Evolutionary conservation across 2,888 invertebrate genomes (phyloP).

Genomic region (Alitta virens): DNA sequence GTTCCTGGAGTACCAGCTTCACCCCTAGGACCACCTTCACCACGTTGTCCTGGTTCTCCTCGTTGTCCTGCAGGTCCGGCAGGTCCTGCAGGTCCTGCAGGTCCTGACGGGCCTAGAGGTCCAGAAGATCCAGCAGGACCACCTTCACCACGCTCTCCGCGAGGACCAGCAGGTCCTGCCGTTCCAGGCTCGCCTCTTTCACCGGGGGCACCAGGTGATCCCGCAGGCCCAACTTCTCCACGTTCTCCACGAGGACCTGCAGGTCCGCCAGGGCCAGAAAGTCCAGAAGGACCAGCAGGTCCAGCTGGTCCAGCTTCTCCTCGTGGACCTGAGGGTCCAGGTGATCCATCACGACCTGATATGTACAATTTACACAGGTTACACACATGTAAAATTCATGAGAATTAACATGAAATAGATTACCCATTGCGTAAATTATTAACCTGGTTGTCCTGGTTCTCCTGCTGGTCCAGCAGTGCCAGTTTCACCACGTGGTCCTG

Average conservation of each 20-base stretch:
- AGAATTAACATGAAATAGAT: background rate
- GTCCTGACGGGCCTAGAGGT: conserved; percentile 7
- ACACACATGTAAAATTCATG: background rate
- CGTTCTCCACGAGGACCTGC: conserved; percentile 7
- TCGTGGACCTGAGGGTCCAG: conserved; percentile 16
- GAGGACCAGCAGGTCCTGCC: conserved; percentile 8
- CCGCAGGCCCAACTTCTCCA: conserved; percentile 12
- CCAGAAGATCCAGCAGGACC: conserved; percentile 23
- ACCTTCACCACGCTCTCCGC: conserved; percentile 5
- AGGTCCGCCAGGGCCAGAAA: conserved; percentile 19
- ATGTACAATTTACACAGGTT: background rate
- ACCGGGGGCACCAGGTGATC: conserved; percentile 10
- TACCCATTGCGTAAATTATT: background rate
- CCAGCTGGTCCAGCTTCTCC: conserved; percentile 14
- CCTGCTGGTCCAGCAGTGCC: conserved; percentile 21
- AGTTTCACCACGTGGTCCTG: conserved; percentile 16
- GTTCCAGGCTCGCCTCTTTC: conserved; percentile 8
- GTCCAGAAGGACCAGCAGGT: conserved; percentile 3
- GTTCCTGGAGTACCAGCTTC: conserved; percentile 24
- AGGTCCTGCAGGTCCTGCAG: background rate
- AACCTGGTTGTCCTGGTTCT: conserved; percentile 15
- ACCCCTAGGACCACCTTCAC: conserved; percentile 15
- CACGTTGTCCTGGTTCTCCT: conserved; percentile 10
- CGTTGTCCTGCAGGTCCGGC: conserved; percentile 8
- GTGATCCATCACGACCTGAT: conserved; percentile 1